These are phyloP conservation scores for Tribolium freemani DNA, from an alignment of 2,888 invertebrate species.

Conservation along the genomic window DNA sequence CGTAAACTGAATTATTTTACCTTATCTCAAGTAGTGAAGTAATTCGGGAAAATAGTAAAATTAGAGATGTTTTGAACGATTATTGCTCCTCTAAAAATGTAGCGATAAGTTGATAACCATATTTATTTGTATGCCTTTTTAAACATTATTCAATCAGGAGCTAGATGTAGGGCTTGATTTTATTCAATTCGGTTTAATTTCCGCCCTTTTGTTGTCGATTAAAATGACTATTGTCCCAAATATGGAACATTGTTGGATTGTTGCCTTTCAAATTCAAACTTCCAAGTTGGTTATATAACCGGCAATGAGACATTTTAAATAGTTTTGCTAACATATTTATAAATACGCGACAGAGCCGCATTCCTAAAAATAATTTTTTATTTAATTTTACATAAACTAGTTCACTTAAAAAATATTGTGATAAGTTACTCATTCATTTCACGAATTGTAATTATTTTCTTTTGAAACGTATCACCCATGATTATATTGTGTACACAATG, in stretches of 20 bases:
- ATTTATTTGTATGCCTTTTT: too few relatives aligned
- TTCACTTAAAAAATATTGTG: too few relatives aligned
- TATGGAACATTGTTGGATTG: not conserved
- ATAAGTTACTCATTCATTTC: too few relatives aligned
- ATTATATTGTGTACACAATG: too few relatives aligned
- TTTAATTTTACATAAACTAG: too few relatives aligned
- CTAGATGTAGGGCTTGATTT: not conserved
- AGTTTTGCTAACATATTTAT: conserved; percentile 4
- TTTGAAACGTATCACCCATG: too few relatives aligned
- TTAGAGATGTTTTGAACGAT: too few relatives aligned
- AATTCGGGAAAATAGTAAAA: too few relatives aligned
- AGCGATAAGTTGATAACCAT: too few relatives aligned
- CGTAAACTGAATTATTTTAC: not conserved
- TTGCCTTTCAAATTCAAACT: not conserved
- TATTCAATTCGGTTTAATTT: not conserved
- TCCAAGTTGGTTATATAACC: not conserved
- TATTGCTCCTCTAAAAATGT: too few relatives aligned
- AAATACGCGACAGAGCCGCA: not conserved
- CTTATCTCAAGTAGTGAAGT: not conserved
- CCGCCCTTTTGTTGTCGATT: not conserved
- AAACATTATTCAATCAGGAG: not conserved
- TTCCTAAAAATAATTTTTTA: conserved; percentile 2
- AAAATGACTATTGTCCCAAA: not conserved
- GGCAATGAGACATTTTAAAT: not conserved
- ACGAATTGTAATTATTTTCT: too few relatives aligned